A percentile compares a stretch with the other conserved stretches of the same genome.
Evolutionary conservation across 2,797 vertebrate species (phyloP).

Genomic region (Arrhamphus sclerolepis): DNA sequence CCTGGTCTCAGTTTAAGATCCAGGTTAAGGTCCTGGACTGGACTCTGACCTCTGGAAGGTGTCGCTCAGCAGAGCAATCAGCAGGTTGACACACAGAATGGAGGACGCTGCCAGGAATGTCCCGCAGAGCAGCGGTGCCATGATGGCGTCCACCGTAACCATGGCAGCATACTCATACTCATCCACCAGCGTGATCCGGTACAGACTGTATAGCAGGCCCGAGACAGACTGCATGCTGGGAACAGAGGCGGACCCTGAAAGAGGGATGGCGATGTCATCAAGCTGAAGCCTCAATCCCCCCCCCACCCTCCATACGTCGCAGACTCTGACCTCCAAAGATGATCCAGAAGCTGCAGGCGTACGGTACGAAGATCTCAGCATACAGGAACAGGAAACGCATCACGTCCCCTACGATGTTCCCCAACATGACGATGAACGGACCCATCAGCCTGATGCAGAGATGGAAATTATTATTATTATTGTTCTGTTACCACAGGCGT

Average conservation of each 20-base stretch:
- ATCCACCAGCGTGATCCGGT: slow-evolving; percentile 78
- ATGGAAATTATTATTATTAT: too few relatives aligned
- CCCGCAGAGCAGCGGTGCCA: slow-evolving; percentile 78
- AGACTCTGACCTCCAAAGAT: slow-evolving; percentile 74
- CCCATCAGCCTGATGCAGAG: slow-evolving; percentile 70
- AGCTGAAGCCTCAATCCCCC: neutral
- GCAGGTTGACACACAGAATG: slow-evolving; percentile 75
- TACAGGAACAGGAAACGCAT: slow-evolving; percentile 80
- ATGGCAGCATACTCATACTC: slow-evolving; percentile 76
- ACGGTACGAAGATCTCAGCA: slow-evolving; percentile 76
- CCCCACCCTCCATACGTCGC: too few relatives aligned
- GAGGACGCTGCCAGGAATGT: slow-evolving; percentile 75
- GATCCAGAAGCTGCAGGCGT: slow-evolving; percentile 80
- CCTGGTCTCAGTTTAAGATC: too few relatives aligned
- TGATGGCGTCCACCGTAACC: slow-evolving; percentile 61
- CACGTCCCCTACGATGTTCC: slow-evolving; percentile 68
- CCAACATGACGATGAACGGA: slow-evolving; percentile 78
- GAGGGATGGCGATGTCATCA: neutral
- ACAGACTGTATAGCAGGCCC: slow-evolving; percentile 74
- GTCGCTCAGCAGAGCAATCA: slow-evolving; percentile 77
- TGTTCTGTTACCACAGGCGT: too few relatives aligned
- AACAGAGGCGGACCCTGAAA: slow-evolving; percentile 53
- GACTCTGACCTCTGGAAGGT: slow-evolving; percentile 74
- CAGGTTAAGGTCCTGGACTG: neutral
- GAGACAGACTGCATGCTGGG: slow-evolving; percentile 76